Percentiles rank a stretch among this genome's conserved stretches.
These are phyloP conservation scores for Phrynosoma blainvillii DNA, from an alignment of 2,113 vertebrate species.

Conservation along the genomic window DNA sequence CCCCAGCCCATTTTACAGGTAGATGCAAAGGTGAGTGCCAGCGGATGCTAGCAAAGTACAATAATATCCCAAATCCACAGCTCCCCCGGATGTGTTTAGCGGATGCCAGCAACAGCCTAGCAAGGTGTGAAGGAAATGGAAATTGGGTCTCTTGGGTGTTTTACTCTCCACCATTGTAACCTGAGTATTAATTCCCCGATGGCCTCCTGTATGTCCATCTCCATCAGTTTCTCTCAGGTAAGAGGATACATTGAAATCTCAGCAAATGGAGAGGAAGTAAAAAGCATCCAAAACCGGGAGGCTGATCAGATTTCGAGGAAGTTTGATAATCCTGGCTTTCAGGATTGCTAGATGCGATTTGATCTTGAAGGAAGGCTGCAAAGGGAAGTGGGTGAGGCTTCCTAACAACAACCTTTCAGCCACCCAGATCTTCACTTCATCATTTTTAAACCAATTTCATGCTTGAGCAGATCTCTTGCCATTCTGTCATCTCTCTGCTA, in stretches of 20 bases:
- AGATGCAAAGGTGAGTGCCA: slow-evolving; percentile 27
- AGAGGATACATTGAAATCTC: neutral
- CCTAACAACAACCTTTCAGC: neutral
- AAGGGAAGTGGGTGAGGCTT: neutral
- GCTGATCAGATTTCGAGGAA: slow-evolving; percentile 57
- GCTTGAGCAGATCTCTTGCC: slow-evolving; percentile 60
- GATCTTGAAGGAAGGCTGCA: slow-evolving; percentile 66
- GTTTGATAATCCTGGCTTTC: slow-evolving; percentile 52
- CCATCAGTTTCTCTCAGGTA: slow-evolving; percentile 26
- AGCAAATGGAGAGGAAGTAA: slow-evolving; percentile 47
- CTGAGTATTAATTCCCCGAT: neutral
- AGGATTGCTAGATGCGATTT: slow-evolving; percentile 68
- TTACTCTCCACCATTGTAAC: fast-evolving
- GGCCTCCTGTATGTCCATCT: neutral
- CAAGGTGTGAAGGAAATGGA: neutral
- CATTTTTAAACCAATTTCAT: slow-evolving; percentile 80
- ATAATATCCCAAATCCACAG: too few species aligned
- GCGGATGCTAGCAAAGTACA: too few species aligned
- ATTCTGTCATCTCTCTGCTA: slow-evolving; percentile 60
- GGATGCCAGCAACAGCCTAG: neutral
- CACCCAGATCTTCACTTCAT: slow-evolving; percentile 65
- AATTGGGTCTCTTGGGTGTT: neutral
- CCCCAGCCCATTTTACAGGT: neutral
- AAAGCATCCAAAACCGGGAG: slow-evolving; percentile 45
- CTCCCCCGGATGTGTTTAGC: too few species aligned